phyloP scores from a whole-genome alignment of 2,113 vertebrate species.

The Prochilodus magdalenae region DNA sequence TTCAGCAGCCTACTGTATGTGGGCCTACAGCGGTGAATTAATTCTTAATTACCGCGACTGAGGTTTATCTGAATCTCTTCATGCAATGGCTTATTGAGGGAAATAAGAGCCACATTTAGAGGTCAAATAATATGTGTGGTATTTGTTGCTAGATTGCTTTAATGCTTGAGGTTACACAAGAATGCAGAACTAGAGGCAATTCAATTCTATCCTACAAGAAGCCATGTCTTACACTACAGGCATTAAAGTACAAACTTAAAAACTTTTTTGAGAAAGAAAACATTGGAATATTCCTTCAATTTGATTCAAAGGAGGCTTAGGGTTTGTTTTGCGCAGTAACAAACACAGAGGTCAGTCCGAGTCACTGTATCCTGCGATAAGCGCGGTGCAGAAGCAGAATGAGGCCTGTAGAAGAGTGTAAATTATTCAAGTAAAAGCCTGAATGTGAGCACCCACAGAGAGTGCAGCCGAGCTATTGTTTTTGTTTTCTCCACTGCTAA shows the following conservation, averaged over 20 bases:
- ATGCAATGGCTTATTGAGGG: not conserved
- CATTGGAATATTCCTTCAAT: not conserved
- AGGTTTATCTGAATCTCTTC: conserved; percentile 16
- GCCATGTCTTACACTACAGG: not conserved
- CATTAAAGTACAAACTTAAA: not conserved
- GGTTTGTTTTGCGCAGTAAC: conserved; percentile 16
- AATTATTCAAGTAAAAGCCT: conserved; percentile 49
- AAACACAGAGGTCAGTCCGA: conserved; percentile 9
- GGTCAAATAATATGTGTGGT: not conserved
- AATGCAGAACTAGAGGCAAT: not conserved
- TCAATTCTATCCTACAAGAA: not conserved
- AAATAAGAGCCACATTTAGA: not conserved
- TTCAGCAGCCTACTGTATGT: not conserved
- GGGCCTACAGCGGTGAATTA: not conserved
- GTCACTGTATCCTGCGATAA: not conserved
- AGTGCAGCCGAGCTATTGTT: conserved; percentile 40
- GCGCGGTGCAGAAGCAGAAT: conserved; percentile 15
- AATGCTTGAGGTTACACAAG: not conserved
- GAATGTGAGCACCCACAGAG: conserved; percentile 29
- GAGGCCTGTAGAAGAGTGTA: conserved; percentile 34
- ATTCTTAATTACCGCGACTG: conserved; percentile 37
- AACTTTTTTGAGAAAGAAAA: not conserved
- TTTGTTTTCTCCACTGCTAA: conserved; percentile 33
- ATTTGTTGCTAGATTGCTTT: not conserved
- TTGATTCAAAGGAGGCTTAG: not conserved